A percentile compares a stretch with the other conserved stretches of the same genome.
phyloP scores from a whole-genome alignment of 2,888 invertebrate genomes.

The Mayetiola destructor region DNA sequence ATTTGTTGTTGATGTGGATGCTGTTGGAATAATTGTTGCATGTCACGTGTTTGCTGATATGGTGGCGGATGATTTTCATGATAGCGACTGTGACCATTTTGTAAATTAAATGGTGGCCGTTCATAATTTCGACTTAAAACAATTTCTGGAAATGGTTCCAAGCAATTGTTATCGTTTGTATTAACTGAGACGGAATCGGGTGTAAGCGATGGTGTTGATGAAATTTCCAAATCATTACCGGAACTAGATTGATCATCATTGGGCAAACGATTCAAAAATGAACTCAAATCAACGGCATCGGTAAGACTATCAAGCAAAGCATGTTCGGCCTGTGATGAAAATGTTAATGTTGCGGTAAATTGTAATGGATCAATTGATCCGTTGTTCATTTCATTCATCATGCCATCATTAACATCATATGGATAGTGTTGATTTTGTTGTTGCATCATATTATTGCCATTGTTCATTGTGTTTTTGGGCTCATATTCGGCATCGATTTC shows the following conservation, averaged over 20 bases:
- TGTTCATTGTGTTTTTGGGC: constrained; percentile 49
- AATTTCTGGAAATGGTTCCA: constrained; percentile 65
- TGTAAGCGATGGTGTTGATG: constrained; percentile 56
- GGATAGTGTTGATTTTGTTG: constrained; percentile 42
- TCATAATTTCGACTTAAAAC: constrained; percentile 39
- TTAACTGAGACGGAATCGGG: constrained; percentile 45
- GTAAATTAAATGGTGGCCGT: constrained; percentile 15
- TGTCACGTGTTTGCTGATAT: constrained; percentile 46
- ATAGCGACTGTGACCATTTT: constrained; percentile 19
- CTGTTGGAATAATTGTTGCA: constrained; percentile 39
- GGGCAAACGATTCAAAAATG: constrained; percentile 55
- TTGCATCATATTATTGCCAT: constrained; percentile 38
- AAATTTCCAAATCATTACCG: constrained; percentile 50
- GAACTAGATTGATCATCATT: constrained; percentile 43
- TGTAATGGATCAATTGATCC: constrained; percentile 62
- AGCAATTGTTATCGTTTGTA: constrained; percentile 40
- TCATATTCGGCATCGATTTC: constrained; percentile 66
- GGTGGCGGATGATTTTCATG: constrained; percentile 37
- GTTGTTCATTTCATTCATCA: constrained; percentile 55
- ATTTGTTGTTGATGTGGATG: constrained; percentile 47
- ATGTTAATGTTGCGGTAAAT: constrained; percentile 67
- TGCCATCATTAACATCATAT: constrained; percentile 55
- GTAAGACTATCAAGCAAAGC: constrained; percentile 60
- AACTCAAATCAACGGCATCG: constrained; percentile 63
- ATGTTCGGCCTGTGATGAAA: constrained; percentile 63